These are phyloP conservation scores for Eptesicus fuscus DNA, from an alignment of 2,113 vertebrate genomes.

Conservation along the genomic window DNA sequence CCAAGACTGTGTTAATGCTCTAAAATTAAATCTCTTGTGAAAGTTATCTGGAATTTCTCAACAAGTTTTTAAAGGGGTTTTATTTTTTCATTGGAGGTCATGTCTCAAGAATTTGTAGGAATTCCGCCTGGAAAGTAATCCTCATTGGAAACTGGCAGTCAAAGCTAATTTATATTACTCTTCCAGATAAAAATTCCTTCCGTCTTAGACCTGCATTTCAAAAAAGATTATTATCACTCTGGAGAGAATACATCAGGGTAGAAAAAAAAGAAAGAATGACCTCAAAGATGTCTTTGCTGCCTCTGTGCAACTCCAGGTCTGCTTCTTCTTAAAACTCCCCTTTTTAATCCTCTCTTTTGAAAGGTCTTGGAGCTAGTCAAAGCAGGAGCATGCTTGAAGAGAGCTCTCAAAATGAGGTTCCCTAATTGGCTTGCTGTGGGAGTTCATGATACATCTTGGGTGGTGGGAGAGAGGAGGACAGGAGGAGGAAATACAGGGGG, in stretches of 20 bases:
- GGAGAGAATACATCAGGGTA: slow-evolving; percentile 86
- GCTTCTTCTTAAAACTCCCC: slow-evolving; percentile 42
- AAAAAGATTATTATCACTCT: slow-evolving; percentile 91
- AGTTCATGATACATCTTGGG: slow-evolving; percentile 37
- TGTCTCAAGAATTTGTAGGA: slow-evolving; percentile 91
- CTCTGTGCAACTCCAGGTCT: slow-evolving; percentile 70
- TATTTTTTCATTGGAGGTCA: slow-evolving; percentile 90
- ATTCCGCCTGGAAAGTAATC: slow-evolving; percentile 94
- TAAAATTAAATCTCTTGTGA: slow-evolving; percentile 89
- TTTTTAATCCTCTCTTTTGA: slow-evolving; percentile 61
- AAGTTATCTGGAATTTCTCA: slow-evolving; percentile 93
- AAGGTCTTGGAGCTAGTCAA: slow-evolving; percentile 60
- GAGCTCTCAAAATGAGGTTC: slow-evolving; percentile 20
- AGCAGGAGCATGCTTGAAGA: slow-evolving; percentile 26
- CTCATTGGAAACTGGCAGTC: slow-evolving; percentile 95
- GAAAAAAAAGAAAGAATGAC: slow-evolving; percentile 79
- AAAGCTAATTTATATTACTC: slow-evolving; percentile 90
- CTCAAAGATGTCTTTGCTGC: slow-evolving; percentile 76
- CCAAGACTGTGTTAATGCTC: slow-evolving; percentile 87
- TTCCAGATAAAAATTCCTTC: slow-evolving; percentile 98
- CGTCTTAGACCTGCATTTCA: slow-evolving; percentile 92
- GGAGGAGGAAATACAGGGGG: not conserved
- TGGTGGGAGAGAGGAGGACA: slow-evolving; percentile 5
- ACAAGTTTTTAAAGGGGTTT: slow-evolving; percentile 88
- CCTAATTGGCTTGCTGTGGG: slow-evolving; percentile 25